Base-by-base conservation (phyloP, 2,113 vertebrate genomes). In the Orthonyx spaldingii region DNA sequence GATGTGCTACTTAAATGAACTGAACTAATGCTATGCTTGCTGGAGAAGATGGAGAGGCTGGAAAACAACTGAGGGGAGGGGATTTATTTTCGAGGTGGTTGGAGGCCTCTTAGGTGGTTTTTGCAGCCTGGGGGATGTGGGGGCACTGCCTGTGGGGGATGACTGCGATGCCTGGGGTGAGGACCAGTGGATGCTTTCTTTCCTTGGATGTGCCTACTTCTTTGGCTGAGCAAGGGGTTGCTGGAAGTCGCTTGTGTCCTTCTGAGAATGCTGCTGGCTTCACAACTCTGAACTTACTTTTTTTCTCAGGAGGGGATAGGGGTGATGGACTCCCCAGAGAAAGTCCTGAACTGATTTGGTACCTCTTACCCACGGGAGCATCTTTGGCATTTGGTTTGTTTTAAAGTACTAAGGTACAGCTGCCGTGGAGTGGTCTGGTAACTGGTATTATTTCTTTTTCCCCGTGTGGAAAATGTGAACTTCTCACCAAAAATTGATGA, bases 1-100 rank as follows among this genome's bases (percentile, higher is more conserved):
- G 2, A 94, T 87, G 86, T 82, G 78, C 93, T 93, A 91, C 96
- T 90, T 96, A 79, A 86, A 90, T 7, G 35, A 89, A 89, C 91
- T 75, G 83, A 84, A 57, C 30, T 88, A 64, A 81, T 0, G 23
- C 83, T 92, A 53, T 0, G 32, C 85, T 95, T 90, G 66, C 60
- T 11, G 22, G 95, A 95, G 95, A 94, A 93, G 86, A 86, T 33
- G 66, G 76, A 87, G 50, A 70, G 56, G 63, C 39, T 1, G 11
- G 84, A 87, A 89, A 95, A 76, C 2, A 22, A 9, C 71, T n/a
- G 35, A 49, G 37, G 50, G 59, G 16, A 79, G 2, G 18, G 16
- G 49, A 50, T 49, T 77, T 41, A 14, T 83, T 84, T 83, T 44
- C 32, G 85, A 78, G 65, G 78, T 60, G 56, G 33, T 39, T 76